Percentiles rank a stretch among this genome's conserved stretches.
These are phyloP conservation scores for Nemapogon koenigi DNA, from an alignment of 2,888 invertebrate species.

Conservation along the genomic window DNA sequence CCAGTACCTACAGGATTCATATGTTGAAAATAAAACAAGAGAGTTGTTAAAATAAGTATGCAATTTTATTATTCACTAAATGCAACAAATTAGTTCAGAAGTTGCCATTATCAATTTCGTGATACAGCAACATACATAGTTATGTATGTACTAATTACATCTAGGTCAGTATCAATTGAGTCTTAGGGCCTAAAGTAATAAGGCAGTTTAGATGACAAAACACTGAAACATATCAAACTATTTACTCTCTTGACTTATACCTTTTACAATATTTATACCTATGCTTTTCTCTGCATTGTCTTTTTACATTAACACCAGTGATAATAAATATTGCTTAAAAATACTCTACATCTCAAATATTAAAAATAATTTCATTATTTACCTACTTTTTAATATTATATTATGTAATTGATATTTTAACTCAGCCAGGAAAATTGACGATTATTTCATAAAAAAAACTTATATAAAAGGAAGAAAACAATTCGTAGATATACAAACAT, in stretches of 20 bases:
- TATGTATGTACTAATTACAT: constrained; percentile 41
- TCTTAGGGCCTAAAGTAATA: constrained; percentile 60
- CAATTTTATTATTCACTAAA: constrained; percentile 63
- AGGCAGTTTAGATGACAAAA: constrained; percentile 63
- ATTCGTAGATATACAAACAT: no score
- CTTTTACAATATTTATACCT: constrained; percentile 37
- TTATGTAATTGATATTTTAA: constrained; percentile 10
- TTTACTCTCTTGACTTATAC: constrained; percentile 49
- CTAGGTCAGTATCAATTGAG: constrained; percentile 55
- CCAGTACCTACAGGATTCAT: not conserved
- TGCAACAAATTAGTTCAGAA: constrained; percentile 60
- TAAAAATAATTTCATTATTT: constrained; percentile 8
- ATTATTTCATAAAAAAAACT: no score
- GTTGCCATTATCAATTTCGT: constrained; percentile 41
- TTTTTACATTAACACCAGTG: constrained; percentile 30
- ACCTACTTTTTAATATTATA: constrained; percentile 12
- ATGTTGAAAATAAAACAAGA: constrained; percentile 22
- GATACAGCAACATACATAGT: constrained; percentile 24
- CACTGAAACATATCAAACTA: constrained; percentile 61
- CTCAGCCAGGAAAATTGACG: constrained; percentile 9
- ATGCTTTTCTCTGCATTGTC: constrained; percentile 30
- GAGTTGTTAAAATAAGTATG: constrained; percentile 53
- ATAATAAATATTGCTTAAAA: constrained; percentile 46
- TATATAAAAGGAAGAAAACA: no score
- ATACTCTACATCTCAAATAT: constrained; percentile 21